phyloP scores from a whole-genome alignment of 2,113 vertebrate species.

The Ovis aries region DNA sequence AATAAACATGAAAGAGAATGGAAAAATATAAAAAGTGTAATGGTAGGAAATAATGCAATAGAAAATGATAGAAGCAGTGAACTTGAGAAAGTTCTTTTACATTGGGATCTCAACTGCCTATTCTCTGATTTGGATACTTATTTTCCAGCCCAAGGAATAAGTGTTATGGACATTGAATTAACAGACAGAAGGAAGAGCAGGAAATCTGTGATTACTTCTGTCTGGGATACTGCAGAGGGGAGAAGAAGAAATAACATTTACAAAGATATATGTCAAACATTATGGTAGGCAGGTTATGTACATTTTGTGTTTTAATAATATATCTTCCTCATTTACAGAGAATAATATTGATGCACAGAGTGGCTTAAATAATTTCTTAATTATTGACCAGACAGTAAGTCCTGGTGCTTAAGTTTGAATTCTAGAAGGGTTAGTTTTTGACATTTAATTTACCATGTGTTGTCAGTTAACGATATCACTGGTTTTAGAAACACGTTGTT shows the following conservation, averaged over 20 bases:
- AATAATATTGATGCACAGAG: neutral
- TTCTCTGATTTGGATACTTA: neutral
- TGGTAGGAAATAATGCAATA: neutral
- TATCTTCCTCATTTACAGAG: neutral
- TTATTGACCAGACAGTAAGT: neutral
- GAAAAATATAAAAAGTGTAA: neutral
- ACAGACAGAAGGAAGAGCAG: neutral
- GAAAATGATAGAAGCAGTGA: neutral
- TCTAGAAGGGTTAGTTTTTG: neutral
- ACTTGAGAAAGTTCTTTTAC: neutral
- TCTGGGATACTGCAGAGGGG: neutral
- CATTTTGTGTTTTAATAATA: neutral
- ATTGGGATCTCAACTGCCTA: neutral
- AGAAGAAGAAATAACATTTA: neutral
- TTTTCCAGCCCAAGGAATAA: too few species aligned
- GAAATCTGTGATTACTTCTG: neutral
- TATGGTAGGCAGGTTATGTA: neutral
- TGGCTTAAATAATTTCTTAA: neutral
- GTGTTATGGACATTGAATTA: neutral
- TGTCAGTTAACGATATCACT: neutral
- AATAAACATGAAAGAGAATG: neutral
- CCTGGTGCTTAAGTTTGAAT: neutral
- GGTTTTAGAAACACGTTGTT: neutral
- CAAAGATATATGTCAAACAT: neutral
- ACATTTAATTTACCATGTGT: neutral